Percentiles rank a stretch among this genome's conserved stretches.
These are phyloP conservation scores for Diaprepes abbreviatus DNA, from an alignment of 2,888 invertebrate genomes.

Conservation along the genomic window DNA sequence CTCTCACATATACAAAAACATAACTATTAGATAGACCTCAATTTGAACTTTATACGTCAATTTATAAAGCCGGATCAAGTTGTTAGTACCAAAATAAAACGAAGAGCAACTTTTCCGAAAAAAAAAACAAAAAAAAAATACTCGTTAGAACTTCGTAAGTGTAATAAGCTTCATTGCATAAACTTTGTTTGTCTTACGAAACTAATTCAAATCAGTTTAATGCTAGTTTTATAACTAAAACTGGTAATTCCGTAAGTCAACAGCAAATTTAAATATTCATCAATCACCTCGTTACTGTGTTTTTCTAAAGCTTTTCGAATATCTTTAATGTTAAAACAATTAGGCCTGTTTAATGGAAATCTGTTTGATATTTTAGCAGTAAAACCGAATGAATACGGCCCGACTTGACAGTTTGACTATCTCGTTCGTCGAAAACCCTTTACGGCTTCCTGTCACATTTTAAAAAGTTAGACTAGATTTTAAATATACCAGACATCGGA, in stretches of 20 bases:
- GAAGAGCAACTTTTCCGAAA: no score
- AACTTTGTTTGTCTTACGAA: no score
- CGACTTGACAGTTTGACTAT: conserved; percentile 38
- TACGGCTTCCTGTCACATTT: conserved; percentile 40
- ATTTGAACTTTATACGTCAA: no score
- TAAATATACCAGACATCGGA: conserved; percentile 41
- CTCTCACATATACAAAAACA: no score
- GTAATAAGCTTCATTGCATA: no score
- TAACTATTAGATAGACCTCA: no score
- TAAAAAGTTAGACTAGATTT: conserved; percentile 32
- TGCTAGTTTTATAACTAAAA: background rate
- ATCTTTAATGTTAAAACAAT: conserved; percentile 26
- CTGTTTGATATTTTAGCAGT: conserved; percentile 37
- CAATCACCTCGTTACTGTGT: conserved; percentile 23
- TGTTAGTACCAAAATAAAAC: no score
- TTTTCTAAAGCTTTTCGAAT: conserved; percentile 22
- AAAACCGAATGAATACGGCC: conserved; percentile 33
- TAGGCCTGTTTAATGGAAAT: conserved; percentile 19
- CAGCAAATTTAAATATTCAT: conserved; percentile 34
- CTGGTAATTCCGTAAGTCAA: conserved; percentile 13
- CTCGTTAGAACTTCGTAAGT: no score
- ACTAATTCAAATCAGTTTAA: no score
- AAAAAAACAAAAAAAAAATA: no score
- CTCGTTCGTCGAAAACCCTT: conserved; percentile 41
- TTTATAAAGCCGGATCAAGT: no score